Evolutionary conservation across 2,113 vertebrate genomes (phyloP).

Genomic region (Ptilorrhoa leucosticta): DNA sequence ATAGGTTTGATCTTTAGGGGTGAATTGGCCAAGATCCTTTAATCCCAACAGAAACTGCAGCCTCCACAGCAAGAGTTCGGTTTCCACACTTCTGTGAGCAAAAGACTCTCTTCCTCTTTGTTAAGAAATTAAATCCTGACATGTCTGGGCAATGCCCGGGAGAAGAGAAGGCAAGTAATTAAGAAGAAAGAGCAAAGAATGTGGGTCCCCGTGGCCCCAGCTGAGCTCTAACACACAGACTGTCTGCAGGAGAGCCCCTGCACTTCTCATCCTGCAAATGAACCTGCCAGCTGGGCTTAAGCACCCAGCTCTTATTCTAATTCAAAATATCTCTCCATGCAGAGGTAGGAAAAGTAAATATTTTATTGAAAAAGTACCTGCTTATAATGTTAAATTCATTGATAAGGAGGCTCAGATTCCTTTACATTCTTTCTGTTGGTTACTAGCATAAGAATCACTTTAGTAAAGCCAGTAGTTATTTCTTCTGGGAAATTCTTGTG

Average conservation of each 20-base stretch:
- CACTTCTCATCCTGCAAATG: neutral
- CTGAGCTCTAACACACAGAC: neutral
- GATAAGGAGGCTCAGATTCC: neutral
- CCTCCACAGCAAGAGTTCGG: neutral
- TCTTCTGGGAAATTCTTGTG: neutral
- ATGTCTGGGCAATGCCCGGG: neutral
- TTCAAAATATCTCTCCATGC: neutral
- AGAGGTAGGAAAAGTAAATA: slow-evolving; percentile 1
- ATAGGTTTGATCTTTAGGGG: neutral
- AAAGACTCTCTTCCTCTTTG: neutral
- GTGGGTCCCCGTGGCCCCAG: neutral
- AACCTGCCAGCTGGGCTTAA: neutral
- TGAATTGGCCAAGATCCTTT: neutral
- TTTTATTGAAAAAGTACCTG: neutral
- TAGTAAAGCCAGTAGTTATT: neutral
- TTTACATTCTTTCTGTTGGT: neutral
- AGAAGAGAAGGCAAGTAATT: neutral
- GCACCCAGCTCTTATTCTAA: neutral
- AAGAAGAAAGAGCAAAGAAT: neutral
- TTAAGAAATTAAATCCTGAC: neutral
- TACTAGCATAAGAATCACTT: neutral
- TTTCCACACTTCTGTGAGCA: neutral
- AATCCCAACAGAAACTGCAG: neutral
- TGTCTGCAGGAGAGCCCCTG: neutral
- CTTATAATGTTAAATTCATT: slow-evolving; percentile 28